Conservation (phyloP, 2,888 invertebrate genomes). For the Agrotis exclamationis region DNA sequence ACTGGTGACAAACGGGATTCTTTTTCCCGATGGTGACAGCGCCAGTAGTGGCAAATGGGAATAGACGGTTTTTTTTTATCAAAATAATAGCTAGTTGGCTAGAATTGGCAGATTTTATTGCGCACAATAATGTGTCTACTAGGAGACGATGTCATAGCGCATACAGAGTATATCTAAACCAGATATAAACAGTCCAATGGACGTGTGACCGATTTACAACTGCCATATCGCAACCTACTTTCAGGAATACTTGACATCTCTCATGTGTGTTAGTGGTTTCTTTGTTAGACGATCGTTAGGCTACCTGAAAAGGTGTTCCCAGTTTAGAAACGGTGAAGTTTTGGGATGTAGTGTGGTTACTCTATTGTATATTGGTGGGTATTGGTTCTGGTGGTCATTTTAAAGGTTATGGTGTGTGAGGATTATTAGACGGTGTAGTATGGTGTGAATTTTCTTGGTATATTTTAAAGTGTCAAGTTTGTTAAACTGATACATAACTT, state of each 20-base stretch:
- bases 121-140: too few species aligned
- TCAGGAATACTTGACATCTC: slow-evolving; percentile 44
- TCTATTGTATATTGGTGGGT: slow-evolving; percentile 12
- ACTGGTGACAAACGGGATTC: too few species aligned
- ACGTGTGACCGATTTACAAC: slow-evolving; percentile 25
- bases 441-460: too few species aligned
- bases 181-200: slow-evolving; percentile 9
- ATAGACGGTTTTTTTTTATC: too few species aligned
- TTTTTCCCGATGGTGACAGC: too few species aligned
- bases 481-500: too few species aligned
- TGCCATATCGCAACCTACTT: slow-evolving; percentile 34
- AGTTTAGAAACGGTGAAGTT: slow-evolving; percentile 25
- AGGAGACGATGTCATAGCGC: too few species aligned
- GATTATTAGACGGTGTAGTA: background rate
- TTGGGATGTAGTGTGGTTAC: background rate
- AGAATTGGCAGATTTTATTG: too few species aligned
- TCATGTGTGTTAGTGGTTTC: slow-evolving; percentile 15
- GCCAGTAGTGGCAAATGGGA: too few species aligned
- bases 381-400: background rate
- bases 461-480: too few species aligned
- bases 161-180: background rate
- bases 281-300: slow-evolving; percentile 47
- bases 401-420: background rate
- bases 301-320: slow-evolving; percentile 38
- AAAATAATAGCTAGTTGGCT: too few species aligned